Evolutionary conservation across 1,140 invertebrate species (phyloP), one percentile per base, ranked within the genome.

Genomic region (Eciton burchellii): DNA sequence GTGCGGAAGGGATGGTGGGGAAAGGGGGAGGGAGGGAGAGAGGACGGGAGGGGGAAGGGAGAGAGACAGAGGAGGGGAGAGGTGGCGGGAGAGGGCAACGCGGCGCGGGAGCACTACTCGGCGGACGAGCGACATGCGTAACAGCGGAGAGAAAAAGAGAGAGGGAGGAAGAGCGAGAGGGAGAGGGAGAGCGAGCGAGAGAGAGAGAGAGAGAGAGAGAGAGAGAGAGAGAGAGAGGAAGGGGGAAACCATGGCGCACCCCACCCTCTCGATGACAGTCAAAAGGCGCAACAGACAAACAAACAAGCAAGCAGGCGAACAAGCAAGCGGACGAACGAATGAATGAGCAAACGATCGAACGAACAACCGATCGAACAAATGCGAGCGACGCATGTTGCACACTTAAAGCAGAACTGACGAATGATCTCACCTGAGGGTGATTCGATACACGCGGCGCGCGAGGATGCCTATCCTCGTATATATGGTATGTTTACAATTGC

Each of bases 291-390:
- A 35, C 35, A 35, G 6, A 35, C 35, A 35, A 35, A 29, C 74
- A 56, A 68, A 56, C 35, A 79, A 77, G 63, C 62, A 77, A 68
- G 43, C 35, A 79, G 66, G 63, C 62, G 68, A 77, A 54, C 74
- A 79, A 77, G 5, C 57, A 62, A 21, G 54, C 54, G 19, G 21
- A 24, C 57, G 29, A 70, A 77, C 35, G 35, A 77, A 54, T 63
- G 68, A 77, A 5, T 41, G 47, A 21, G n/a, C 54, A 21, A 56
- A 16, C 59, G 29, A 70, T 11, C 49, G 21, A 70, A n/a, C 24
- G 56, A 79, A 79, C 63, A 79, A 79, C 35, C 6, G 35, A 35
- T 2, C 35, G 35, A n/a, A 35, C 35, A 35, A 35, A n/a, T n/a
- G n/a, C 63, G 49, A 70, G 35, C 49, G 56, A 54, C 74, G 54